Conservation (phyloP, 2,113 vertebrate genomes). For the Penelope pileata region DNA sequence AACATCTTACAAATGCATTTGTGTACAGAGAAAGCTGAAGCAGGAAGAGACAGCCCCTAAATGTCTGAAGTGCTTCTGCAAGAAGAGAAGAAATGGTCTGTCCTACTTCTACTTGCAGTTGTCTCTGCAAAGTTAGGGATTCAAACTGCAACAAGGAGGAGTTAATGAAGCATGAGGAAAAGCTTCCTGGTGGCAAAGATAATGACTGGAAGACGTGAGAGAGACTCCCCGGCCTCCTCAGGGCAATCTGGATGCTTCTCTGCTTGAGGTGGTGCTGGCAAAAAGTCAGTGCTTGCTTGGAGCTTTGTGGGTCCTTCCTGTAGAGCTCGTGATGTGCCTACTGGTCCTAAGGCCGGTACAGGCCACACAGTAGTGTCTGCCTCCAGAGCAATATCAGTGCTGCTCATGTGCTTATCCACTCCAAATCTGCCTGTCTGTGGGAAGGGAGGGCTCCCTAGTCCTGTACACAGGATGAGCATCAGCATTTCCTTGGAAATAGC, state of each 20-base stretch:
- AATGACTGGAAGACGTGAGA: not conserved
- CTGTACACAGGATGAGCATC: conserved; percentile 66
- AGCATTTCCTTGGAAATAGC: conserved; percentile 67
- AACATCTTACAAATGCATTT: not conserved
- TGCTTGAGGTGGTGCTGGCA: not conserved
- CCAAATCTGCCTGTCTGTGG: accelerated
- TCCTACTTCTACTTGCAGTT: not conserved
- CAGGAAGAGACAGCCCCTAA: not conserved
- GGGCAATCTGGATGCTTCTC: not conserved
- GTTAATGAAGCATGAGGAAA: not conserved
- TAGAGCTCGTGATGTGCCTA: too few species aligned
- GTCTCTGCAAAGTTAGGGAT: not conserved
- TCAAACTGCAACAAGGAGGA: not conserved
- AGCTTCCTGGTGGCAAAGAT: not conserved
- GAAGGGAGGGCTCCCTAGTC: conserved; percentile 19
- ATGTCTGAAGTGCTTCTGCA: not conserved
- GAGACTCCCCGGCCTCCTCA: not conserved
- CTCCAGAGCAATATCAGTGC: not conserved
- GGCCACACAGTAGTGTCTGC: not conserved
- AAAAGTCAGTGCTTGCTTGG: not conserved
- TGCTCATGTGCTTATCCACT: accelerated
- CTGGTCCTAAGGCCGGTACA: not conserved
- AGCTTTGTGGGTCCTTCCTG: not conserved
- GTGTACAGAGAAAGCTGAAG: not conserved
- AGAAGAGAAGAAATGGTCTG: not conserved